Percentiles rank a stretch among this genome's conserved stretches.
Conservation (phyloP, 2,113 vertebrate genomes). For the Equus quagga region DNA sequence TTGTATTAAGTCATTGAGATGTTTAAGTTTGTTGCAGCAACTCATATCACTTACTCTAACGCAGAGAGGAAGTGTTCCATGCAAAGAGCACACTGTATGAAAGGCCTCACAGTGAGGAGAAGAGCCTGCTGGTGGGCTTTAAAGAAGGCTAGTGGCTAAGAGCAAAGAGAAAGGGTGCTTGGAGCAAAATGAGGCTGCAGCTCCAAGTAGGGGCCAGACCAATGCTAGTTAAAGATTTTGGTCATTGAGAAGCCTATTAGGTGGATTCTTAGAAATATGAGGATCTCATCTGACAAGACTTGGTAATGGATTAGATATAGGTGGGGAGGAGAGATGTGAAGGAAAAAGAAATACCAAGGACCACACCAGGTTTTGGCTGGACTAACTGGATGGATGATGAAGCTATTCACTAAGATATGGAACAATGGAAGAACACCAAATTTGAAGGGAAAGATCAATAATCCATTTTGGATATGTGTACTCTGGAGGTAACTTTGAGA, state of each 20-base stretch:
- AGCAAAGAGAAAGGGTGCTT: not conserved
- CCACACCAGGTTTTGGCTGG: not conserved
- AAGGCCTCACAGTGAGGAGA: not conserved
- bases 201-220: not conserved
- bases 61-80: not conserved
- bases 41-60: not conserved
- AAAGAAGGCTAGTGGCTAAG: not conserved
- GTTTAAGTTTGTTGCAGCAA: not conserved
- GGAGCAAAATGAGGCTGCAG: not conserved
- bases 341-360: not conserved
- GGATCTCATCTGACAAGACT: not conserved
- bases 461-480: not conserved
- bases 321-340: not conserved
- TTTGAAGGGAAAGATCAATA: not conserved
- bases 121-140: not conserved
- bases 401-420: not conserved
- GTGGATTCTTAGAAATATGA: not conserved
- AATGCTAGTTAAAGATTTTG: not conserved
- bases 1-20: not conserved
- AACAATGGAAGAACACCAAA: not conserved
- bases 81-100: not conserved
- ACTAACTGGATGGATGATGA: not conserved
- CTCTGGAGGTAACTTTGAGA: not conserved
- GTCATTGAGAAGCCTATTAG: not conserved
- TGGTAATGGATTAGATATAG: not conserved